These are phyloP conservation scores for Leptinotarsa tumamoca DNA, from an alignment of 2,888 invertebrate genomes.

Conservation along the genomic window DNA sequence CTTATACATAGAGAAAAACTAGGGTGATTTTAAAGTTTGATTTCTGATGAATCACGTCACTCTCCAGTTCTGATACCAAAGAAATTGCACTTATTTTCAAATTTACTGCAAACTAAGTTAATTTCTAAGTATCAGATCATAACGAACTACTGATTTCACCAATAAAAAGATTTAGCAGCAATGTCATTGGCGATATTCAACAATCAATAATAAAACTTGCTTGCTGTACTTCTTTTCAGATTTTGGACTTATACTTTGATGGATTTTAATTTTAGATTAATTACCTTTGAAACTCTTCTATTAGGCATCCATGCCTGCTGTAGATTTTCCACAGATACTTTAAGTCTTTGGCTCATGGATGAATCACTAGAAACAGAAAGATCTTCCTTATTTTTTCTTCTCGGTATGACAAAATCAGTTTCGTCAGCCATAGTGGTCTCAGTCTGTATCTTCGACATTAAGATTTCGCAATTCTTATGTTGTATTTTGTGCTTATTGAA, in stretches of 20 bases:
- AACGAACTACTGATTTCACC: no score
- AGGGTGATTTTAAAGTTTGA: no score
- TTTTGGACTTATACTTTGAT: not conserved
- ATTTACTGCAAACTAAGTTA: no score
- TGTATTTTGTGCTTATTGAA: conserved; percentile 83
- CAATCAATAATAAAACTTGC: no score
- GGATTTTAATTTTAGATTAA: conserved; percentile 4
- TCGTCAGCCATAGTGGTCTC: conserved; percentile 83
- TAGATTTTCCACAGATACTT: conserved; percentile 85
- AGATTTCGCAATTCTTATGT: conserved; percentile 82
- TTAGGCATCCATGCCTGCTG: conserved; percentile 94
- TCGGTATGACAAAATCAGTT: conserved; percentile 75
- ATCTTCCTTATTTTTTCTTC: conserved; percentile 74
- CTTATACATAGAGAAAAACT: no score
- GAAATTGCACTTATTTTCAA: no score
- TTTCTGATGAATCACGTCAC: no score
- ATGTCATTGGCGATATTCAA: no score
- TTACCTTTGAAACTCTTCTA: conserved; percentile 85
- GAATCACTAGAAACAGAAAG: conserved; percentile 75
- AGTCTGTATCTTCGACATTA: conserved; percentile 79
- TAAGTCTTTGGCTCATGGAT: conserved; percentile 82
- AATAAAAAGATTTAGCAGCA: no score
- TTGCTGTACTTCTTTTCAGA: no score
- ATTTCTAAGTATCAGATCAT: no score
- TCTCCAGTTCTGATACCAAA: no score